A percentile compares a stretch with the other conserved stretches of the same genome.
Conservation (phyloP, 1,140 invertebrate genomes). For the Pseudobourletiella spinata region DNA sequence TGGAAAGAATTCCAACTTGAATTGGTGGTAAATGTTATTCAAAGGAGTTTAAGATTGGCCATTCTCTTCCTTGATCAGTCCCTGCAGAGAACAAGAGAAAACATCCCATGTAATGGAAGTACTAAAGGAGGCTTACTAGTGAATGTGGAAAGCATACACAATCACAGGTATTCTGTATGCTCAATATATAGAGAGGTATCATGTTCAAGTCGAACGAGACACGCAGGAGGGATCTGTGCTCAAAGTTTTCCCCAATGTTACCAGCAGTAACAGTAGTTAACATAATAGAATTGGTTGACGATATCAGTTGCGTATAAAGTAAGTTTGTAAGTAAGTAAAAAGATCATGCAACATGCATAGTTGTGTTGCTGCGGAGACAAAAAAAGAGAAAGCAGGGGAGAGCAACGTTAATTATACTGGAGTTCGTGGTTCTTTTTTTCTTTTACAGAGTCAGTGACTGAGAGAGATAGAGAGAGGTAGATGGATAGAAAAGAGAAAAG, state of each 20-base stretch:
- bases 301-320: too few relatives aligned
- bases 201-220: background rate
- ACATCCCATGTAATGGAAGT: conserved; percentile 14
- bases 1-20: conserved; percentile 13
- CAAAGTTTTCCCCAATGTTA: too few relatives aligned
- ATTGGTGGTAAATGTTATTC: conserved; percentile 22
- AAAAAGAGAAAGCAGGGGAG: too few relatives aligned
- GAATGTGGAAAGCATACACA: conserved; percentile 4
- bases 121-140: background rate
- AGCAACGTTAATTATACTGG: too few relatives aligned
- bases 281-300: too few relatives aligned
- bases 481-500: background rate
- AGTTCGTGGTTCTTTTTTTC: too few relatives aligned
- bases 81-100: conserved; percentile 36
- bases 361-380: too few relatives aligned
- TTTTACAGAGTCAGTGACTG: too few relatives aligned
- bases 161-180: background rate
- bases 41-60: conserved; percentile 32
- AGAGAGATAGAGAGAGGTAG: conserved; percentile 8
- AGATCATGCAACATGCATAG: too few relatives aligned
- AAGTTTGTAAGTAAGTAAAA: too few relatives aligned
- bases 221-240: too few relatives aligned
- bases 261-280: too few relatives aligned
- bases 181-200: background rate
- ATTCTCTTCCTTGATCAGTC: conserved; percentile 34